Conservation (phyloP, 2,797 vertebrate genomes). For the Geotrypetes seraphini region DNA sequence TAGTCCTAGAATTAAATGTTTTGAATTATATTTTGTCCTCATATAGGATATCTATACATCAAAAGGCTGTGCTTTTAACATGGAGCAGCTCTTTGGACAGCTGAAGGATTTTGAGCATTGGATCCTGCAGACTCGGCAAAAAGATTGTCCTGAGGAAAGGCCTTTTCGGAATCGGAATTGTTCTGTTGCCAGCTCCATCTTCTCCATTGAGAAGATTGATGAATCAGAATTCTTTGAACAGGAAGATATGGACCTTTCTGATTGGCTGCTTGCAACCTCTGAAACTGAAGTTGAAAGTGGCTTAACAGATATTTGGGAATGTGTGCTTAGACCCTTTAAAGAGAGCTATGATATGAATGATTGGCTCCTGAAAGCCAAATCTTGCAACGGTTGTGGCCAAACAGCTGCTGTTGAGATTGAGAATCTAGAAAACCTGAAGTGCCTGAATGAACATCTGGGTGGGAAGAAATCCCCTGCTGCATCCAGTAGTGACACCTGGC, state of each 20-base stretch:
- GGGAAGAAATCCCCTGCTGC: constrained; percentile 42
- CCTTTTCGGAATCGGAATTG: constrained; percentile 38
- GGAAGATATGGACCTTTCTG: constrained; percentile 58
- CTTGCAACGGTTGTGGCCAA: constrained; percentile 58
- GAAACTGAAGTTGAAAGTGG: constrained; percentile 13
- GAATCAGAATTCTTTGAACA: constrained; percentile 39
- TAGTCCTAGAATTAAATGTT: constrained; percentile 2
- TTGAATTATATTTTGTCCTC: constrained; percentile 12
- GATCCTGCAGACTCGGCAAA: constrained; percentile 59
- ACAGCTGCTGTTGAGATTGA: constrained; percentile 75
- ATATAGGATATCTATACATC: constrained; percentile 33
- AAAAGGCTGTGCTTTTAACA: constrained; percentile 42
- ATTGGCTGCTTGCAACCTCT: constrained; percentile 68
- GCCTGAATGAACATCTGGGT: constrained; percentile 69
- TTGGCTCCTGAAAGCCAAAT: constrained; percentile 69
- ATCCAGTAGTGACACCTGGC: constrained; percentile 32
- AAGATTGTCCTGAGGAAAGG: constrained; percentile 36
- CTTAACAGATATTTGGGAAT: constrained; percentile 42
- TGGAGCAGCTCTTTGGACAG: constrained; percentile 78
- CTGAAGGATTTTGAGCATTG: constrained; percentile 75
- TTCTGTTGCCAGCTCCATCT: constrained; percentile 36
- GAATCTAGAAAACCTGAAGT: constrained; percentile 85
- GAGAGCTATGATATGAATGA: constrained; percentile 59
- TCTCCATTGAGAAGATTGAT: constrained; percentile 69
- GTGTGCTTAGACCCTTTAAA: constrained; percentile 65